These are phyloP conservation scores for Piliocolobus tephrosceles DNA, from an alignment of 2,113 vertebrate genomes.

Conservation along the genomic window DNA sequence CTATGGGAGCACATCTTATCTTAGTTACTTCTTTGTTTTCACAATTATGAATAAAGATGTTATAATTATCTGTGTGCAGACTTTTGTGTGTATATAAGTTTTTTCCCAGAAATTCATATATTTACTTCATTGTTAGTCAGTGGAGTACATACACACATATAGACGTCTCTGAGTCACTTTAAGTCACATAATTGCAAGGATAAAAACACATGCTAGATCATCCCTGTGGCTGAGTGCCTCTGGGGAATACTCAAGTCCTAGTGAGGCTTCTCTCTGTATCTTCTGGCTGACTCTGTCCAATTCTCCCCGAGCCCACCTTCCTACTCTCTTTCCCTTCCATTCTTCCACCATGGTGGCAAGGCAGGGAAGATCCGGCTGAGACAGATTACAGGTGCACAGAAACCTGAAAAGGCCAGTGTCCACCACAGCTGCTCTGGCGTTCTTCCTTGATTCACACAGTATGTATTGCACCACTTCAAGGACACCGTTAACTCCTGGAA, in stretches of 20 bases:
- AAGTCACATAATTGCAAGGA: neutral
- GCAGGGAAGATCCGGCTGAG: neutral
- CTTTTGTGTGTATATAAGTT: neutral
- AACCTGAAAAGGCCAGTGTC: accelerated
- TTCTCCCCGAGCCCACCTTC: neutral
- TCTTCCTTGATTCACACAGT: neutral
- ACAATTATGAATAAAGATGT: neutral
- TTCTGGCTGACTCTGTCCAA: neutral
- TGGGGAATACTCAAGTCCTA: neutral
- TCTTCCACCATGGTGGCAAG: neutral
- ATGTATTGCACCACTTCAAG: neutral
- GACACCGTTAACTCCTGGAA: neutral
- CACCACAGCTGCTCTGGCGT: accelerated
- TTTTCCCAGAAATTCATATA: neutral
- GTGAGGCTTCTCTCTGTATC: neutral
- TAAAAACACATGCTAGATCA: neutral
- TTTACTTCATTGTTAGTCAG: neutral
- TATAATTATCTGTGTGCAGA: neutral
- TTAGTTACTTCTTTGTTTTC: neutral
- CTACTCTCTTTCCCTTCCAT: neutral
- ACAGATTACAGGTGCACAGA: neutral
- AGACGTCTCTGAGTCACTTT: neutral
- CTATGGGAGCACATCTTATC: neutral
- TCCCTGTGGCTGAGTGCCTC: neutral
- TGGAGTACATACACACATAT: neutral